Evolutionary conservation across 2,797 vertebrate species (phyloP), one percentile per base, ranked within the genome.

Genomic region (Falco cherrug): DNA sequence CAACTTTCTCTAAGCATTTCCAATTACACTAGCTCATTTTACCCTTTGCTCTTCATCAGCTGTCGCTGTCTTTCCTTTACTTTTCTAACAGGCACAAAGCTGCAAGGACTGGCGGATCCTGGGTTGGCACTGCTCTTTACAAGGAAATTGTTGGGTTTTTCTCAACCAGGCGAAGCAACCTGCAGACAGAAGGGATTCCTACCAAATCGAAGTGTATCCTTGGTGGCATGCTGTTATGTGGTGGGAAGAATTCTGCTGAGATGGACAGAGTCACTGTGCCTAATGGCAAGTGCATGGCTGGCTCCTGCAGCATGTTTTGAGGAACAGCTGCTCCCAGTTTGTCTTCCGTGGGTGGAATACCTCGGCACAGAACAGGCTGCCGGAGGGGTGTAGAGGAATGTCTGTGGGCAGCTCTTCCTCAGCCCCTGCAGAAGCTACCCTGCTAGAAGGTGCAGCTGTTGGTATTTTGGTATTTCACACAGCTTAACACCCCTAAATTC

Each of bases 171-270:
- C 3, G 2, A 73, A 75, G 29, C 29, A 11, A 18, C 50, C 82
- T 69, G 59, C 69, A 43, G 20, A 25, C 41, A 47, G 57, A 14
- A 25, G 41, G 41, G 39, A 29, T 45, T 82, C 22, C 83, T 11
- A 11, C n/a, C 21, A 13, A 25, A 16, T 1, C 2, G 0, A 17
- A 51, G 25, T 1, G 7, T 5, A 15, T 6, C 29, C 22, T 4
- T 2, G 14, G 14, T 18, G 63, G 29, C 61, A 4, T 0, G 3
- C 35, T 39, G 51, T 22, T 20, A 13, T 0, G 3, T 0, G 5
- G 45, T 9, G 39, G 59, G 47, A 56, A 11, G 65, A 16, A 31
- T 37, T 20, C 56, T 33, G 65, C 35, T 0, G 8, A 41, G 61
- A 12, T 0, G 35, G 68, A 6, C 19, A 6, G 47, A 13, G 13